Evolutionary conservation across 2,797 vertebrate species (phyloP).

Genomic region (Platalea minor): DNA sequence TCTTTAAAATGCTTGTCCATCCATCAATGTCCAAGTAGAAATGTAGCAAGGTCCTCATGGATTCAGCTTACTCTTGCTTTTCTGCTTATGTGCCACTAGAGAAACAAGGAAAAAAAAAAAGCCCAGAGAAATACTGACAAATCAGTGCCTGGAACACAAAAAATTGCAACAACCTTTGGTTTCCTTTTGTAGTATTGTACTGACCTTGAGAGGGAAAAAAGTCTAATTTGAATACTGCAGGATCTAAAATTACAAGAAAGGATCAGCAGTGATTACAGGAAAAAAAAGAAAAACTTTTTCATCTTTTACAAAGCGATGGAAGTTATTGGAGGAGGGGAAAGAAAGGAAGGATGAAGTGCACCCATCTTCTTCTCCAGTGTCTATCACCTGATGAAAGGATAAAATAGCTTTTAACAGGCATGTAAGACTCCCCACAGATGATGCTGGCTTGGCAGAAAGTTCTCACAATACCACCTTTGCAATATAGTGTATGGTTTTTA

Average conservation of each 20-base stretch:
- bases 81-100: not conserved
- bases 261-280: not conserved
- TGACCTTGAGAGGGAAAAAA: not conserved
- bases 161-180: not conserved
- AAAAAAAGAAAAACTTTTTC: not conserved
- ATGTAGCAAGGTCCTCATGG: not conserved
- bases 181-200: not conserved
- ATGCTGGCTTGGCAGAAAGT: not conserved
- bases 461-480: not conserved
- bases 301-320: not conserved
- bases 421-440: not conserved
- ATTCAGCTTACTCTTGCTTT: not conserved
- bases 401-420: not conserved
- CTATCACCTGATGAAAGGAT: not conserved
- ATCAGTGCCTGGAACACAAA: not conserved
- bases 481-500: not conserved
- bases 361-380: not conserved
- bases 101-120: not conserved
- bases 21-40: slow-evolving; percentile 6
- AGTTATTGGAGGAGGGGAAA: not conserved
- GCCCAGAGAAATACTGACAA: not conserved
- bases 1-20: not conserved
- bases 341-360: not conserved
- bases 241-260: not conserved
- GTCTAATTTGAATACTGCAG: not conserved